Evolutionary conservation across 2,113 vertebrate genomes (phyloP).

Genomic region (Mungos mungo): DNA sequence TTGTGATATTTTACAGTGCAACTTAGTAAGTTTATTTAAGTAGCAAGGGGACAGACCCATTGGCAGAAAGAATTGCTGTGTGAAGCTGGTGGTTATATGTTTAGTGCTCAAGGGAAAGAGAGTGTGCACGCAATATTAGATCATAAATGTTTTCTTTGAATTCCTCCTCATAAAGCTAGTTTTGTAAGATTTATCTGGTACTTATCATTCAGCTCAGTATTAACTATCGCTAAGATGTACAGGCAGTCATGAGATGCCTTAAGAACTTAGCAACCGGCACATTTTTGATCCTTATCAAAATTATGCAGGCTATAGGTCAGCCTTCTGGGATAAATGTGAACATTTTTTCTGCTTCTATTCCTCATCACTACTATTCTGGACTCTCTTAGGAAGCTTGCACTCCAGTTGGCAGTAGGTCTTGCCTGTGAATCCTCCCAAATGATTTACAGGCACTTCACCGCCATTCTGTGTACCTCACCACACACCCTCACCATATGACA

Average conservation of each 20-base stretch:
- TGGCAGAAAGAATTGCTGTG: neutral
- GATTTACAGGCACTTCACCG: fast-evolving
- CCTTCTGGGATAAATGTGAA: neutral
- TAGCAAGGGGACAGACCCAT: neutral
- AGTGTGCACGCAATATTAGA: neutral
- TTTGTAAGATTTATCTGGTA: neutral
- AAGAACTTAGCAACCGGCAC: neutral
- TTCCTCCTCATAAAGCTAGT: neutral
- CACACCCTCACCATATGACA: neutral
- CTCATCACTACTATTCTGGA: neutral
- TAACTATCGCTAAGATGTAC: neutral
- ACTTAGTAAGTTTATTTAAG: neutral
- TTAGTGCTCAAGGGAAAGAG: neutral
- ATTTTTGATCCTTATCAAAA: neutral
- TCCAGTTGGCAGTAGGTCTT: neutral
- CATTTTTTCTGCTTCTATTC: neutral
- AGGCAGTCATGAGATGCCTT: neutral
- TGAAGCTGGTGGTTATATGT: neutral
- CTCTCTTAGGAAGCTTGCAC: neutral
- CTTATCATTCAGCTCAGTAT: neutral
- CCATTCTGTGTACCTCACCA: neutral
- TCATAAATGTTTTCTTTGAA: neutral
- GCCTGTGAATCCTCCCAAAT: neutral
- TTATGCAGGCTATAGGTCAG: neutral
- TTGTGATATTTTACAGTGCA: neutral